Evolutionary conservation across 2,888 invertebrate species (phyloP), one percentile per base, ranked within the genome.

Genomic region (Crossocerus cetratus): DNA sequence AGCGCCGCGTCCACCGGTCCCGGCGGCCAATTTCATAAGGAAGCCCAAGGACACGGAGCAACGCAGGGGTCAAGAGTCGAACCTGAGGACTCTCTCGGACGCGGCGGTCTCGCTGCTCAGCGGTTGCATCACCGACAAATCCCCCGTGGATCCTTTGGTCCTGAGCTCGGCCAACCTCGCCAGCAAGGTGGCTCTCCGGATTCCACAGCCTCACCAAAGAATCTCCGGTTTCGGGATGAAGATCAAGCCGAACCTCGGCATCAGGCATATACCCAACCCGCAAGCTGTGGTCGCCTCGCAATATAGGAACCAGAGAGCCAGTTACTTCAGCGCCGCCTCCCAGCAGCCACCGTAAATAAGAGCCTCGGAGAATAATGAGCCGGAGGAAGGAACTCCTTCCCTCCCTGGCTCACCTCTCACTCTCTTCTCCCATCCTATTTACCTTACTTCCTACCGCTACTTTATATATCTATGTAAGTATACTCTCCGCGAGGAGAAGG

Each of bases 251-350:
- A 91, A 90, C 73, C 86, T 89, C 67, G 87, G 88, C n/a, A 88
- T 91, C 23, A 83, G 91, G 44, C 90, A 91, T 69, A 91, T 91
- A 81, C 91, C 91, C 2, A 91, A 91, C 77, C 91, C 91, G 0
- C 90, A 90, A 54, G 89, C 90, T 0, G 85, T 91, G 53, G 88
- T 90, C 23, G 89, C 88, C 66, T 88, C 90, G 8, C 89, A 90
- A 66, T 88, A 87, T 63, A 84, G 87, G 23, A 87, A 88, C 74
- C 88, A 88, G 72, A 83, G 87, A 65, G 80, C 84, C 54, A 82
- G 74, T 45, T 87, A 77, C 66, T 84, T 85, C 73, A 83, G 82
- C 66, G 45, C 81, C n/a, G 67, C 78, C 43, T 75, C 83, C 0
- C 86, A 86, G 45, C 86, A 84, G 58, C 83, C 84, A 16, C 84